These are phyloP conservation scores for Epinephelus cyanopodus DNA, from an alignment of 2,113 vertebrate genomes.

Conservation along the genomic window DNA sequence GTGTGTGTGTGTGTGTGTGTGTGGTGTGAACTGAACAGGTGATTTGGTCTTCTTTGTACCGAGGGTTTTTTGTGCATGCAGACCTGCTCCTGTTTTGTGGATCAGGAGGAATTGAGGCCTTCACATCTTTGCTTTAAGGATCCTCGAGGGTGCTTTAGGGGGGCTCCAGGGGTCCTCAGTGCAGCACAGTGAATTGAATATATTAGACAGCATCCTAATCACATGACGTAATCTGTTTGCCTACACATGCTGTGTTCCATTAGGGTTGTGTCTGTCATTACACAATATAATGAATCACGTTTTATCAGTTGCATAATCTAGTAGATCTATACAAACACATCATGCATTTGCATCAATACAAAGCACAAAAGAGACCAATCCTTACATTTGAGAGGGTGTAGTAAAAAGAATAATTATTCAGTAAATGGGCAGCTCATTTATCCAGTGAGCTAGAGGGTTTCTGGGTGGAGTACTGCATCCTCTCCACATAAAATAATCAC, in stretches of 20 bases:
- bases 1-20: conserved; percentile 11
- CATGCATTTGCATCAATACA: not conserved
- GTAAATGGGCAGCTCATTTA: not conserved
- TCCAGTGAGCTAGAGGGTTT: not conserved
- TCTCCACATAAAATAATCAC: not conserved
- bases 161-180: conserved; percentile 9
- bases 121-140: conserved; percentile 13
- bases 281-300: not conserved
- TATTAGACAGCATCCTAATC: conserved; percentile 32
- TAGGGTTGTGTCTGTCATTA: not conserved
- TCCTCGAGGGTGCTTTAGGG: not conserved
- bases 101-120: not conserved
- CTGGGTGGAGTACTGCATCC: conserved; percentile 12
- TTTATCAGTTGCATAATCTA: not conserved
- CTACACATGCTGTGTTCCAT: not conserved
- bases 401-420: not conserved
- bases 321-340: not conserved
- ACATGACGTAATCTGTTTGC: conserved; percentile 27
- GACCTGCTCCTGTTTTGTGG: not conserved
- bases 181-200: conserved; percentile 39
- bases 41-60: not conserved
- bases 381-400: not conserved
- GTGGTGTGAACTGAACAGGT: conserved; percentile 37
- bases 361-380: not conserved
- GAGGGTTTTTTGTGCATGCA: not conserved